Conservation (phyloP, 2,797 vertebrate species). For the Sebastes minor region DNA sequence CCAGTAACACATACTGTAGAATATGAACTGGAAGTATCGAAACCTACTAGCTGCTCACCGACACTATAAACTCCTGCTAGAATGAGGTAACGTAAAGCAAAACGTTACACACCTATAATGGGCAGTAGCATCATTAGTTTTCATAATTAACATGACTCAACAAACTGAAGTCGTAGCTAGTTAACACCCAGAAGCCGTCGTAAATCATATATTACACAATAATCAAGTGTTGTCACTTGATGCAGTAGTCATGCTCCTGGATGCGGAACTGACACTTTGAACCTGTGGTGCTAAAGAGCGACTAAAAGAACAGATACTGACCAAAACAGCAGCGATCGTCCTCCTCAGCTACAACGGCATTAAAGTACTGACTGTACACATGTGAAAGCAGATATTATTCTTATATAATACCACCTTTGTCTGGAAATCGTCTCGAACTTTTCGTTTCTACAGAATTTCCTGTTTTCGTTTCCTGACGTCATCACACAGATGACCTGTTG, state of each 20-base stretch:
- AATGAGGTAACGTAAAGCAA: background rate
- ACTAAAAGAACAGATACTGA: background rate
- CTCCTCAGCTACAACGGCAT: background rate
- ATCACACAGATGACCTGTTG: constrained; percentile 1
- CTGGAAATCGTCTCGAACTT: constrained; percentile 25
- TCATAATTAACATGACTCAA: background rate
- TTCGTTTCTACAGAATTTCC: constrained; percentile 67
- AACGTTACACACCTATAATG: background rate
- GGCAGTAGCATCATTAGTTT: background rate
- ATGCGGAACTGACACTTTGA: constrained; percentile 71
- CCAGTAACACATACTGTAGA: background rate
- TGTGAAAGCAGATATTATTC: background rate
- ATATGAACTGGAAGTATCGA: background rate
- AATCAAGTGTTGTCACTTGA: constrained; percentile 9
- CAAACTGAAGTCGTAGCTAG: background rate
- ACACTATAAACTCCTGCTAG: background rate
- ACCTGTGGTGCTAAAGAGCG: background rate
- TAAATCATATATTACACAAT: background rate
- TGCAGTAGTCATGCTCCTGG: constrained; percentile 3
- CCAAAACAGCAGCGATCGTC: background rate
- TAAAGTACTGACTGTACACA: accelerated
- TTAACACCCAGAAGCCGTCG: background rate
- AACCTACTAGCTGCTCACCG: background rate
- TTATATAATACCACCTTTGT: constrained; percentile 13
- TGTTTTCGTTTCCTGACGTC: constrained; percentile 66